Percentiles rank a stretch among this genome's conserved stretches.
Evolutionary conservation across 2,888 invertebrate genomes (phyloP).

Genomic region (Deladenus siricidicola): DNA sequence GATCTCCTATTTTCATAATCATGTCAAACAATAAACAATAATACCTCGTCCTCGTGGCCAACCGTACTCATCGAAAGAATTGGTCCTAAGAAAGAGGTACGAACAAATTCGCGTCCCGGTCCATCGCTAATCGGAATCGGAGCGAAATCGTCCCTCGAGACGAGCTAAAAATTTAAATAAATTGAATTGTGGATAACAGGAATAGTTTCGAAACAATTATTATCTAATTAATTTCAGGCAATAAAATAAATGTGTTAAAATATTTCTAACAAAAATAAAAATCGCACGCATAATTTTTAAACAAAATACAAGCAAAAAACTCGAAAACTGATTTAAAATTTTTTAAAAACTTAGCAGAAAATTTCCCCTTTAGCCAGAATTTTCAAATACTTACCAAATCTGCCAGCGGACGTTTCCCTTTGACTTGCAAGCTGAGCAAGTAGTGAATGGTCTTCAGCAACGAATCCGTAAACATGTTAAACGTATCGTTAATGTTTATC

Average conservation of each 20-base stretch:
- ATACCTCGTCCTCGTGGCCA: slow-evolving; percentile 15
- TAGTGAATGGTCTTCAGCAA: not conserved
- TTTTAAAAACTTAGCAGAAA: no score
- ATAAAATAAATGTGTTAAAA: no score
- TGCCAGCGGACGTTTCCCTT: slow-evolving; percentile 20
- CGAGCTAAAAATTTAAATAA: slow-evolving; percentile 17
- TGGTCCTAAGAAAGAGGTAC: slow-evolving; percentile 78
- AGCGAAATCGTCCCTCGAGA: slow-evolving; percentile 24
- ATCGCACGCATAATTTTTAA: no score
- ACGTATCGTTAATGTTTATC: not conserved
- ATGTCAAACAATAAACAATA: no score
- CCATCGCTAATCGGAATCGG: slow-evolving; percentile 55
- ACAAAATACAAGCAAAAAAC: no score
- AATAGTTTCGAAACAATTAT: not conserved
- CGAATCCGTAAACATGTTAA: not conserved
- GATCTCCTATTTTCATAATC: no score
- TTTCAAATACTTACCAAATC: slow-evolving; percentile 23
- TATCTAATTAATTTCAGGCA: no score
- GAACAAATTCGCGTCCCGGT: slow-evolving; percentile 75
- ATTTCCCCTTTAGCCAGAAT: no score
- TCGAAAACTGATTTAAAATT: no score
- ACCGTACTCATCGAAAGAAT: slow-evolving; percentile 64
- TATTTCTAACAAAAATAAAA: no score
- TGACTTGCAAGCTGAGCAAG: not conserved
- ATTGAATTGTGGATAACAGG: not conserved